These are phyloP conservation scores for Porites lutea DNA, from an alignment of 64 coral and sea anemone species.

Conservation along the genomic window DNA sequence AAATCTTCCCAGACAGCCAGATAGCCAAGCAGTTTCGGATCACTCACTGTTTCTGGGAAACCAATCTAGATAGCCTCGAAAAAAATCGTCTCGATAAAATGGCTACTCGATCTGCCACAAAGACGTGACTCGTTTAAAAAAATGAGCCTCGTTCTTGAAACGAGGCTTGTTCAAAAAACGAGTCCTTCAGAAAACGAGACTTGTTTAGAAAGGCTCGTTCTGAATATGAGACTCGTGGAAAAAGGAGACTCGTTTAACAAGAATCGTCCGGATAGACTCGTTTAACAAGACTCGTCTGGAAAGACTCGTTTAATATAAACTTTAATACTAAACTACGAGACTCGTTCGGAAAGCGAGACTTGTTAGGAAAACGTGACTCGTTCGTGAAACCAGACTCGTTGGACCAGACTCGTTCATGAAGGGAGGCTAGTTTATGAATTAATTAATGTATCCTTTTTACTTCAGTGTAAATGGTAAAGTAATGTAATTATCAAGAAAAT, in stretches of 20 bases:
- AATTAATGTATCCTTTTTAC: not conserved
- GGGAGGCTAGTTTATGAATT: not conserved
- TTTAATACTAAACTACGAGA: not conserved
- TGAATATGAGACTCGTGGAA: not conserved
- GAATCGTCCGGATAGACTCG: not conserved
- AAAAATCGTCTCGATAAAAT: not conserved
- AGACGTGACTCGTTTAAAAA: not conserved
- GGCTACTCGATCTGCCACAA: no score
- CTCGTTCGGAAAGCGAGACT: not conserved
- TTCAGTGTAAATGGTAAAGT: no score
- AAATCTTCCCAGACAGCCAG: constrained; percentile 75
- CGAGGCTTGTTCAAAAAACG: not conserved
- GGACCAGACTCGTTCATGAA: no score
- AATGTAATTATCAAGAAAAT: not conserved
- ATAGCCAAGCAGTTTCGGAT: constrained; percentile 69
- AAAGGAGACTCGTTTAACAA: no score
- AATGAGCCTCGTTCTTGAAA: not conserved
- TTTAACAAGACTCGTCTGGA: not conserved
- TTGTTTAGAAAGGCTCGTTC: no score
- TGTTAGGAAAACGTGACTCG: not conserved
- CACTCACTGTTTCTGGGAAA: no score
- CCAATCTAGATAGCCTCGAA: not conserved
- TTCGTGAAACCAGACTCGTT: no score
- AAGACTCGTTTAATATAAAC: not conserved
- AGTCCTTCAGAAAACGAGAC: no score